Base-by-base conservation (phyloP, 1,140 invertebrate species). In the Rhagoletis pomonella region DNA sequence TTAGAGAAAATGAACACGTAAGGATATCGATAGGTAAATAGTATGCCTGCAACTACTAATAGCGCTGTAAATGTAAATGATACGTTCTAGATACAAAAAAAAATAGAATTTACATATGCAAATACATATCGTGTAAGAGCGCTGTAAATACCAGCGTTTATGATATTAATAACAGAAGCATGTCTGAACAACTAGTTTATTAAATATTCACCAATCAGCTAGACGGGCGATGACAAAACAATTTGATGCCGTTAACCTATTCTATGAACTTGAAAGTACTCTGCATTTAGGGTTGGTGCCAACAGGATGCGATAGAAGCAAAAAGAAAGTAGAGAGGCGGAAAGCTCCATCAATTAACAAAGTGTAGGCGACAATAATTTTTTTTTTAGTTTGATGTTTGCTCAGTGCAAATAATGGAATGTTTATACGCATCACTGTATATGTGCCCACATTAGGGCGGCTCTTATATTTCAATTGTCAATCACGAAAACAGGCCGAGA, bases 181-280 rank as follows among this genome's bases (percentile, higher is more conserved):
- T 73, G 67, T 73, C 14, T 44, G 67, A 47, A 17, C 42, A 73
- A 39, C 44, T 42, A 39, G 5, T 73, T 47, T 12, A 73, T 73
- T 73, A 73, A 73, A 73, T 73, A 73, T 73, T 73, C 44, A 73
- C 67, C 67, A 73, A 47, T 44, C 67, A 73, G 39, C 67, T 67
- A 47, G 42, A 47, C 14, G 17, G 67, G 7, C 67, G 39, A 42
- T 14, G 39, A 42, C 29, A 9, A 73, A 19, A 67, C 7, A 47
- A 55, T 55, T 1, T 55, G 0, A 7, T 10, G 5, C 50, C 5
- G 5, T 10, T 55, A 55, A 55, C 50, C 10, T 5, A 55, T 55
- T 29, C 29, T 29, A 29, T 29, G 50, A 7, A 55, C 50, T 55
- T 55, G 50, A 55, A 55, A 5, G 5, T 55, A 10, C 50, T 10